Evolutionary conservation across 2,113 vertebrate genomes (phyloP).

Genomic region (Vimba vimba): DNA sequence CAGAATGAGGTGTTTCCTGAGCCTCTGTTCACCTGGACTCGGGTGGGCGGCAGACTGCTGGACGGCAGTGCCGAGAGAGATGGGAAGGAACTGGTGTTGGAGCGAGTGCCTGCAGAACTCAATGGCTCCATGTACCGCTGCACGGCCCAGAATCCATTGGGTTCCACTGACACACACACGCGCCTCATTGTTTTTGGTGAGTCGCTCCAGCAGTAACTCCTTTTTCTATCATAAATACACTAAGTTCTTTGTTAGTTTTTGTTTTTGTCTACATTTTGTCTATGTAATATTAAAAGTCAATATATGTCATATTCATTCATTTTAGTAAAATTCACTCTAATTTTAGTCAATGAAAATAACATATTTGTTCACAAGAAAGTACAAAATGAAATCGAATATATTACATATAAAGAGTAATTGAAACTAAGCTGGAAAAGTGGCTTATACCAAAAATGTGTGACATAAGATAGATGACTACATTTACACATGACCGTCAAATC

Average conservation of each 20-base stretch:
- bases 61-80: constrained; percentile 87
- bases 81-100: constrained; percentile 90
- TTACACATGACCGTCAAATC: background rate
- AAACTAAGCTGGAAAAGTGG: background rate
- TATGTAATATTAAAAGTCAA: background rate
- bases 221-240: background rate
- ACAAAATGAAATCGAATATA: background rate
- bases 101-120: constrained; percentile 91
- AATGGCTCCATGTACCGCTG: constrained; percentile 99
- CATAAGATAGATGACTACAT: background rate
- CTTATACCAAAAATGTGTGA: background rate
- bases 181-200: constrained; percentile 97
- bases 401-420: background rate
- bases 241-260: background rate
- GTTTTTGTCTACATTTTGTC: background rate
- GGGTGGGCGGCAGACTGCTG: constrained; percentile 90
- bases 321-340: background rate
- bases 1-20: constrained; percentile 98
- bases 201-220: constrained; percentile 36
- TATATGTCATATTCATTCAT: background rate
- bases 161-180: constrained; percentile 96
- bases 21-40: constrained; percentile 95
- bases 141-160: constrained; percentile 95
- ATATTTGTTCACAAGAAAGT: background rate
- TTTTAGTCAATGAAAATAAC: background rate